Conservation (phyloP, 2,888 invertebrate genomes). For the Calliscelio sp. region DNA sequence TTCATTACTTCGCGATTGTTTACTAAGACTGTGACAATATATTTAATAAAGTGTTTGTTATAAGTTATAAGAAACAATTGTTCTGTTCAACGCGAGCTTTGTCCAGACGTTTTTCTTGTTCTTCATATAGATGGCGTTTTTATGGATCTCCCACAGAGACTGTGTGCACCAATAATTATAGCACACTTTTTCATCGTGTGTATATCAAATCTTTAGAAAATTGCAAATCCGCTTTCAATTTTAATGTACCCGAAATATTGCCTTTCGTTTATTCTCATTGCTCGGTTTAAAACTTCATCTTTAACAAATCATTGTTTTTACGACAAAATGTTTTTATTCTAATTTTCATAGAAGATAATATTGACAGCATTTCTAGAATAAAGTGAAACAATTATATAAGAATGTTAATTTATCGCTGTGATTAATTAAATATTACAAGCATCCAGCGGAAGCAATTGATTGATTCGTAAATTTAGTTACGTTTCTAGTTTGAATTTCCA, state of each 20-base stretch:
- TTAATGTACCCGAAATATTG: constrained; percentile 18
- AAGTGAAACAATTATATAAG: too few relatives aligned
- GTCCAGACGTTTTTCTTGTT: constrained; percentile 31
- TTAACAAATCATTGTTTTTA: too few relatives aligned
- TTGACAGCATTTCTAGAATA: too few relatives aligned
- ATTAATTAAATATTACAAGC: too few relatives aligned
- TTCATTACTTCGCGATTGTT: too few relatives aligned
- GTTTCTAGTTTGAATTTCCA: background rate
- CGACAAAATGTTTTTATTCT: too few relatives aligned
- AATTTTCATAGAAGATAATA: too few relatives aligned
- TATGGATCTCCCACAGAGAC: constrained; percentile 37
- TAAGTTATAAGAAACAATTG: constrained; percentile 32
- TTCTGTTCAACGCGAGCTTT: constrained; percentile 13
- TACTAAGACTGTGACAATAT: constrained; percentile 30
- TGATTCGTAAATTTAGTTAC: too few relatives aligned
- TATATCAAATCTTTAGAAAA: constrained; percentile 15
- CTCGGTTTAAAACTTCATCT: too few relatives aligned
- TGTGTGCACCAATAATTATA: constrained; percentile 34
- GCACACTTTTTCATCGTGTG: constrained; percentile 20
- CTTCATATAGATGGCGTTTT: constrained; percentile 42
- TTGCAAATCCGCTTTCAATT: constrained; percentile 25
- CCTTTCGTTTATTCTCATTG: too few relatives aligned
- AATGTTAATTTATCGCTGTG: too few relatives aligned
- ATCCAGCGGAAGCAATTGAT: too few relatives aligned
- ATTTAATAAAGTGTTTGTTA: constrained; percentile 16